Evolutionary conservation across 2,113 vertebrate genomes (phyloP).

Genomic region (Grallaria varia): DNA sequence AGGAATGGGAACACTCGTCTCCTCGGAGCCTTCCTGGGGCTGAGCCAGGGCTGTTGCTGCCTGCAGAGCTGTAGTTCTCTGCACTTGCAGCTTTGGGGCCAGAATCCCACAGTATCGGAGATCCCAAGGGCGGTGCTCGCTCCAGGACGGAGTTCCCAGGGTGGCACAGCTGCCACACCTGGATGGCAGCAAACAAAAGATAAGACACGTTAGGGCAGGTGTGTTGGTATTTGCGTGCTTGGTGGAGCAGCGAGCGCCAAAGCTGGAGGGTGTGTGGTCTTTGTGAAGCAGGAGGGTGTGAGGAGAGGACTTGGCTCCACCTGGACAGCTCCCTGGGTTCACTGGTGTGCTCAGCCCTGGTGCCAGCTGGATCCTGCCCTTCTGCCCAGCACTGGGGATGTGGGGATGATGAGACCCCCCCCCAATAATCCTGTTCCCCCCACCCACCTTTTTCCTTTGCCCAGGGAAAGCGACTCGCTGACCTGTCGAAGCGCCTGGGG

Average conservation of each 20-base stretch:
- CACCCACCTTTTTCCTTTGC: not conserved
- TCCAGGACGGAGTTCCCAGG: not conserved
- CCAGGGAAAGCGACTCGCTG: conserved; percentile 64
- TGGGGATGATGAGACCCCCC: not conserved
- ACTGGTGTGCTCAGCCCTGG: not conserved
- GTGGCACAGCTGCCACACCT: not conserved
- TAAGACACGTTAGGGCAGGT: not conserved
- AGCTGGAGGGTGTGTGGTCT: not conserved
- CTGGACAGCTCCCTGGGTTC: not conserved
- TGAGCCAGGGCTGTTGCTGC: fast-evolving
- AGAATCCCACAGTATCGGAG: not conserved
- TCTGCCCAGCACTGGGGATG: not conserved
- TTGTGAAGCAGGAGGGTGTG: fast-evolving
- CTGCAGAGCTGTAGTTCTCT: not conserved
- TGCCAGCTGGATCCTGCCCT: not conserved
- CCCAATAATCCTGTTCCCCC: fast-evolving
- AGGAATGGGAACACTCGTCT: not conserved
- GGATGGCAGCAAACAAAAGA: not conserved
- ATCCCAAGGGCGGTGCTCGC: not conserved
- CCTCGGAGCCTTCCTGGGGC: fast-evolving
- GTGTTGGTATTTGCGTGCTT: not conserved
- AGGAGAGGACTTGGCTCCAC: not conserved
- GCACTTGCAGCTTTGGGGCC: not conserved
- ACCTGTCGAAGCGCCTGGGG: conserved; percentile 56
- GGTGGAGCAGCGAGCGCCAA: not conserved